phyloP scores from a whole-genome alignment of 1,140 invertebrate genomes.

The Brachionus rubens region DNA sequence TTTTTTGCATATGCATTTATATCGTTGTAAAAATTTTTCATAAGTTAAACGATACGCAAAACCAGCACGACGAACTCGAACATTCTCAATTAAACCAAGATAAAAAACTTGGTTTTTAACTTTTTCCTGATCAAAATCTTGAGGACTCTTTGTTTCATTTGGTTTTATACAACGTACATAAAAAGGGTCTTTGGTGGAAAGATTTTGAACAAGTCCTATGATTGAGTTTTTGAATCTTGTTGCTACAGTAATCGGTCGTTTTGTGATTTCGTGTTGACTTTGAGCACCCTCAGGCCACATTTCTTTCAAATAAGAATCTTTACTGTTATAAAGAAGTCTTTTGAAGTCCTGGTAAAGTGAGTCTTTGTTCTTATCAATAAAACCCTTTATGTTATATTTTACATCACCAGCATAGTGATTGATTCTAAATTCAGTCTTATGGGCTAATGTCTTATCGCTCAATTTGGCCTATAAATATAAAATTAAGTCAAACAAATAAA shows the following conservation, averaged over 20 bases:
- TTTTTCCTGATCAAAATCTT: conserved; percentile 82
- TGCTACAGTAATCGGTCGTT: conserved; percentile 83
- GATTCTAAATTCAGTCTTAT: conserved; percentile 72
- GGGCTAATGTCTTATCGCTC: conserved; percentile 59
- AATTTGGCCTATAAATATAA: background rate
- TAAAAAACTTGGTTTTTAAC: conserved; percentile 69
- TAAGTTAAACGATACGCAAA: conserved; percentile 97
- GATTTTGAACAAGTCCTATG: conserved; percentile 78
- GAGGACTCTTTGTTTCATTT: conserved; percentile 94
- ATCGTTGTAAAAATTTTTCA: conserved; percentile 90
- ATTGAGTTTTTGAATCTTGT: conserved; percentile 92
- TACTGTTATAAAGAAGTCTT: conserved; percentile 73
- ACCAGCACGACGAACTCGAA: conserved; percentile 88
- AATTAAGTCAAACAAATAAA: background rate
- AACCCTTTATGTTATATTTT: conserved; percentile 80
- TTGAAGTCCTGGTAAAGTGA: conserved; percentile 93
- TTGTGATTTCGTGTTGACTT: conserved; percentile 84
- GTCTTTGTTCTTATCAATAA: conserved; percentile 93
- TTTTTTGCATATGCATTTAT: conserved; percentile 84
- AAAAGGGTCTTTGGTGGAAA: conserved; percentile 86
- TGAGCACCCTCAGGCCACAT: conserved; percentile 93
- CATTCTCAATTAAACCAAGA: conserved; percentile 99
- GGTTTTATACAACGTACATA: conserved; percentile 98
- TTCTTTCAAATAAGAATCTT: conserved; percentile 63
- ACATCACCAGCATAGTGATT: conserved; percentile 94